Evolutionary conservation across 2,113 vertebrate genomes (phyloP).

Genomic region (Pelmatolapia mariae): DNA sequence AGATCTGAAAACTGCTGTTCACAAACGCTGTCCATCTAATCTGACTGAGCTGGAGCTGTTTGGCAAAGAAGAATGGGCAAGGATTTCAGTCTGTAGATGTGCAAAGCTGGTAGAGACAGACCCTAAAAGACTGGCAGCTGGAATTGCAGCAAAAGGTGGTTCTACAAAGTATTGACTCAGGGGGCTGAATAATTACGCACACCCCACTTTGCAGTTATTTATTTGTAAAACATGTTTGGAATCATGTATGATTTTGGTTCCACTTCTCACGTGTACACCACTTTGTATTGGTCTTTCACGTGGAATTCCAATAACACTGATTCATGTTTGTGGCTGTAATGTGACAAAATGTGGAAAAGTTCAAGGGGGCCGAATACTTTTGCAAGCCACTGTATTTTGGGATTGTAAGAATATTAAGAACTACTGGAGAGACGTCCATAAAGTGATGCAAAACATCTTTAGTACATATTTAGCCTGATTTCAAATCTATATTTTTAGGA

Average conservation of each 20-base stretch:
- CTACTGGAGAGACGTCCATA: not conserved
- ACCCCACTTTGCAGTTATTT: not conserved
- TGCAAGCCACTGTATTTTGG: accelerated
- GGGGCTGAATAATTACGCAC: accelerated
- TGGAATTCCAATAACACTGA: too few species aligned
- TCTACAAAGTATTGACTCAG: not conserved
- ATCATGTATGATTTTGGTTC: accelerated
- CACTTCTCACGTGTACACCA: accelerated
- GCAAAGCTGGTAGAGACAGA: not conserved
- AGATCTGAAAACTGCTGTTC: too few species aligned
- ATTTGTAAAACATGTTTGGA: accelerated
- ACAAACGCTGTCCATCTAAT: accelerated
- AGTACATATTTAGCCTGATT: not conserved
- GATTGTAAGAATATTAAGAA: not conserved
- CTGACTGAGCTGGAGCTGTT: too few species aligned
- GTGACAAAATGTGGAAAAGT: too few species aligned
- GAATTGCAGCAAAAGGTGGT: accelerated
- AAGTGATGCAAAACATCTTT: not conserved
- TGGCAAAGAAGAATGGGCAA: too few species aligned
- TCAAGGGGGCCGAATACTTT: too few species aligned
- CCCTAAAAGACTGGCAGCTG: not conserved
- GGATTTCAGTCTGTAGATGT: not conserved
- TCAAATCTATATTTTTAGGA: not conserved
- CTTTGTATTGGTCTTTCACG: not conserved
- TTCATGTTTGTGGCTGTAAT: too few species aligned